phyloP scores from a whole-genome alignment of 2,888 invertebrate genomes.

The Strigamia transsilvanica region DNA sequence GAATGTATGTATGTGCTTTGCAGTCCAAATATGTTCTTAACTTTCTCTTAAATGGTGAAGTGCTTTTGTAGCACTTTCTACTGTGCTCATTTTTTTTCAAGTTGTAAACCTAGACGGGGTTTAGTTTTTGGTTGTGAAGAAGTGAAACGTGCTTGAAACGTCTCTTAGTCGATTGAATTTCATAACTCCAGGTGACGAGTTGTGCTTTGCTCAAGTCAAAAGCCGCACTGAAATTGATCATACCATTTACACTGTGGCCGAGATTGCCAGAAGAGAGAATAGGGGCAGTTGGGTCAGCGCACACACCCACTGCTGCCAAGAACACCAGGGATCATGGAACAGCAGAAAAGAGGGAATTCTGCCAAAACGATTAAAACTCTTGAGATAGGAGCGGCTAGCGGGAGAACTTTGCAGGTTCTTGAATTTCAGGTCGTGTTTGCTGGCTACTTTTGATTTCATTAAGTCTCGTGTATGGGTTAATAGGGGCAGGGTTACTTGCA shows the following conservation, averaged over 20 bases:
- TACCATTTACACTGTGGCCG: slow-evolving; percentile 47
- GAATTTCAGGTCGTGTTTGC: not conserved
- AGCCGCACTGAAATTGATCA: slow-evolving; percentile 39
- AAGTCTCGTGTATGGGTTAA: not conserved
- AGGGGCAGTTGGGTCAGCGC: slow-evolving; percentile 47
- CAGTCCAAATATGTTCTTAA: slow-evolving; percentile 45
- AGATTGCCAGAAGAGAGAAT: slow-evolving; percentile 43
- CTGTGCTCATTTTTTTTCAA: not conserved
- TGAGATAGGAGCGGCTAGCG: not conserved
- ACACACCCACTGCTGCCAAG: slow-evolving; percentile 45
- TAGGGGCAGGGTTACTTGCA: not conserved
- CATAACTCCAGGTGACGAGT: slow-evolving; percentile 49
- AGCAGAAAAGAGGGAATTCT: slow-evolving; percentile 41
- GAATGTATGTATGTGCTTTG: slow-evolving; percentile 32
- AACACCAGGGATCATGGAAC: slow-evolving; percentile 46
- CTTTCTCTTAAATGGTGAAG: slow-evolving; percentile 44
- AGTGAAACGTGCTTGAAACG: slow-evolving; percentile 38
- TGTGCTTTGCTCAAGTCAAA: slow-evolving; percentile 40
- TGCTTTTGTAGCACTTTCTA: slow-evolving; percentile 40
- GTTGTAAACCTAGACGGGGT: slow-evolving; percentile 29
- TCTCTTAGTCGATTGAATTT: slow-evolving; percentile 44
- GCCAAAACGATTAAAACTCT: slow-evolving; percentile 49
- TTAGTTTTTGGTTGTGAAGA: slow-evolving; percentile 35
- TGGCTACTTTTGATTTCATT: slow-evolving; percentile 25
- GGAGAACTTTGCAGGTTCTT: not conserved